These are phyloP conservation scores for Anolis sagrei DNA, from an alignment of 2,113 vertebrate species.

Conservation along the genomic window DNA sequence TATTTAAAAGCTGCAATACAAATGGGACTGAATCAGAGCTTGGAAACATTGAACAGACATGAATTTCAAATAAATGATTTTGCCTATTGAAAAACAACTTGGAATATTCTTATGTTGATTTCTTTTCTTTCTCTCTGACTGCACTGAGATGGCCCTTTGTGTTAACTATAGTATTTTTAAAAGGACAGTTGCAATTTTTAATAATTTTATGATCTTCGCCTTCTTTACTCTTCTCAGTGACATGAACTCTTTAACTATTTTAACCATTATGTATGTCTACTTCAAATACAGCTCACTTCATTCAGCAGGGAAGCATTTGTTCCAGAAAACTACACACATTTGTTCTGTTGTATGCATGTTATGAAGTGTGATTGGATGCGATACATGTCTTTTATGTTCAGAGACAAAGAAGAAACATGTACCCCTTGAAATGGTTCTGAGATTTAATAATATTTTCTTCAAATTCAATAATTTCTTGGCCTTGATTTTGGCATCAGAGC, in stretches of 20 bases:
- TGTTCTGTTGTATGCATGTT: background rate
- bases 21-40: background rate
- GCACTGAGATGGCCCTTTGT: background rate
- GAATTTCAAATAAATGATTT: background rate
- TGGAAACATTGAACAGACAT: background rate
- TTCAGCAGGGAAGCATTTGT: background rate
- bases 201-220: background rate
- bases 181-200: background rate
- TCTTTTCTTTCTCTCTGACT: background rate
- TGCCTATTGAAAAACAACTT: background rate
- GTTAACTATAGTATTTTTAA: background rate
- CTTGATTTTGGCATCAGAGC: background rate
- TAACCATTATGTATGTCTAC: background rate
- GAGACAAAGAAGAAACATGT: background rate
- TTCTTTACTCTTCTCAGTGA: background rate
- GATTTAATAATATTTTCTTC: background rate
- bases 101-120: background rate
- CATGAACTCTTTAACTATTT: background rate
- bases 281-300: background rate
- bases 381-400: background rate
- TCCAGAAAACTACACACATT: background rate
- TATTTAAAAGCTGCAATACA: background rate
- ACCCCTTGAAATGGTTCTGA: background rate
- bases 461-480: background rate
- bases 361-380: background rate